These are phyloP conservation scores for Gobionotothen gibberifrons DNA, from an alignment of 2,797 vertebrate genomes.

Conservation along the genomic window DNA sequence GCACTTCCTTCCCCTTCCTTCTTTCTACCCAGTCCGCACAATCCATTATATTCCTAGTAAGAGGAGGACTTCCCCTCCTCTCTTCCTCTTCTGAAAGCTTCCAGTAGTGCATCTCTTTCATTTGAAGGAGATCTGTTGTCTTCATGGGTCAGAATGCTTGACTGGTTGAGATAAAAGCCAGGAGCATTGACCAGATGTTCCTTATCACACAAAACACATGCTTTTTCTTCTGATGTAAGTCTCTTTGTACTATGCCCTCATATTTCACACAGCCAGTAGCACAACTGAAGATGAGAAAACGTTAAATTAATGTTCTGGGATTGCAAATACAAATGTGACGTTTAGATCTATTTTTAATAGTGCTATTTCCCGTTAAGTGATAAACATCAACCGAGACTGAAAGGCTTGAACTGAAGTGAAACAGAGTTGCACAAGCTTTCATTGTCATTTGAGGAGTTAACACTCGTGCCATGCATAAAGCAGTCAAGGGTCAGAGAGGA, in stretches of 20 bases:
- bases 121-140: slow-evolving; percentile 51
- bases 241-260: slow-evolving; percentile 45
- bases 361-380: slow-evolving; percentile 48
- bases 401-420: slow-evolving; percentile 61
- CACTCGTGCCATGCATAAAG: slow-evolving; percentile 6
- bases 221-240: slow-evolving; percentile 51
- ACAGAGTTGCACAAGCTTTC: slow-evolving; percentile 49
- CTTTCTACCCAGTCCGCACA: slow-evolving; percentile 48
- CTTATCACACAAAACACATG: slow-evolving; percentile 49
- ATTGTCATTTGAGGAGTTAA: slow-evolving; percentile 25
- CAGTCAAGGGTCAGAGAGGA: slow-evolving; percentile 26
- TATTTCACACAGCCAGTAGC: slow-evolving; percentile 58
- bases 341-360: slow-evolving; percentile 71
- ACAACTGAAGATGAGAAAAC: slow-evolving; percentile 52
- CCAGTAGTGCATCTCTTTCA: slow-evolving; percentile 70
- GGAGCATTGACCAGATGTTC: slow-evolving; percentile 51
- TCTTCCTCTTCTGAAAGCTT: slow-evolving; percentile 71
- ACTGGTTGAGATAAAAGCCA: slow-evolving; percentile 39
- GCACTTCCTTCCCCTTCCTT: slow-evolving; percentile 68
- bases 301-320: slow-evolving; percentile 54
- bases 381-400: slow-evolving; percentile 66
- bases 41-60: slow-evolving; percentile 56
- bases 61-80: slow-evolving; percentile 51
- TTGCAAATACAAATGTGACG: slow-evolving; percentile 62
- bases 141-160: slow-evolving; percentile 45